Evolutionary conservation across 2,113 vertebrate species (phyloP), one percentile per base, ranked within the genome.

Genomic region (Chroicocephalus ridibundus): DNA sequence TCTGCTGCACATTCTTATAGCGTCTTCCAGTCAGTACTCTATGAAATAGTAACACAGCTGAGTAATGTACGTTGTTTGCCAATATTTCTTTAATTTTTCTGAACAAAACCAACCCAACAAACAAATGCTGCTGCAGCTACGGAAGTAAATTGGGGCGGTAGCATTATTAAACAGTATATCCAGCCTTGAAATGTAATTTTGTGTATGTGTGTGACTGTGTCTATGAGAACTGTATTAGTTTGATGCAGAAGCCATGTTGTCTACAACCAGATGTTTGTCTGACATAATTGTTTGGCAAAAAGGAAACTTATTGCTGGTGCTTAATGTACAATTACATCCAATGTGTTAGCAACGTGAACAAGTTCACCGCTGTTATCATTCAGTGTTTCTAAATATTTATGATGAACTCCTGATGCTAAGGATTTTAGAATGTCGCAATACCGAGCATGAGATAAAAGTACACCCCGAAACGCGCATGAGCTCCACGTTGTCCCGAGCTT

Each of bases 91-190:
- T 72, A 68, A 49, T 90, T 95, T 92, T 97, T 94, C 91, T 79
- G 62, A 91, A 61, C 47, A 96, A 96, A 96, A 95, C 4, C 68
- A 91, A 79, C 95, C 77, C 90, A 61, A 91, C 49, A 79, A 91
- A 77, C 71, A 91, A 88, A 92, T 93, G 93, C 86, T 96, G 87
- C 96, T 93, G 61, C 96, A 90, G 94, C 80, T 94, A 86, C 91
- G 77, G 60, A 95, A 93, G 91, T 86, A 85, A 88, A 95, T 90
- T 77, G 90, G 85, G 90, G 66, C n/a, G 1, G 97, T 89, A 96
- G 97, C 93, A 49, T 97, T 96, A 81, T 97, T 97, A 97, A 98
- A 97, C 94, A 96, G 79, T 96, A 94, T 97, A 97, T 95, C 94
- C 96, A 96, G 94, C 95, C 94, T 98, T 96, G 97, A 97, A 94